Percentiles rank a stretch among this genome's conserved stretches.
Evolutionary conservation across 2,113 vertebrate species (phyloP).

Genomic region (Gobiocypris rarus): DNA sequence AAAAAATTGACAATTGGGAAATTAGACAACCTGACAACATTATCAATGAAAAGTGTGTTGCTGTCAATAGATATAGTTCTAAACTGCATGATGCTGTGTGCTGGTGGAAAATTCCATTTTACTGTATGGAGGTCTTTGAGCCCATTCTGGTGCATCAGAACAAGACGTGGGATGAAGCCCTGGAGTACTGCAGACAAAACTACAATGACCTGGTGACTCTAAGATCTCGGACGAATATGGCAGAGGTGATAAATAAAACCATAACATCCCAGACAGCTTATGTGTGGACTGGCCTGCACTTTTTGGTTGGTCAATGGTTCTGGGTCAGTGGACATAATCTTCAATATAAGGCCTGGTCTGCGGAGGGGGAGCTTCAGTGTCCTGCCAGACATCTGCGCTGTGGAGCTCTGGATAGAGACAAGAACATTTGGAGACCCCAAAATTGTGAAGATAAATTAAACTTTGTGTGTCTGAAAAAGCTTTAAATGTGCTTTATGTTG

Average conservation of each 20-base stretch:
- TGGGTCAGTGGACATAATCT: conserved; percentile 3
- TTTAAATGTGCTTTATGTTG: not conserved
- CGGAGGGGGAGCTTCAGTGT: not conserved
- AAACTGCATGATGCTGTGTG: not conserved
- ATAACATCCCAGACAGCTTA: not conserved
- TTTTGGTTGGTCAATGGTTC: conserved; percentile 4
- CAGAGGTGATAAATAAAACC: not conserved
- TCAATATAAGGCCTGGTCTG: conserved; percentile 16
- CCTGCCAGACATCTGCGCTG: not conserved
- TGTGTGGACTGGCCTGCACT: conserved; percentile 33
- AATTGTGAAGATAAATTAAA: not conserved
- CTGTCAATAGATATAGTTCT: accelerated
- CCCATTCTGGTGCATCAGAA: not conserved
- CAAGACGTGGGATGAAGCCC: conserved; percentile 4
- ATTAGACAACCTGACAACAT: accelerated
- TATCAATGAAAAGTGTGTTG: not conserved
- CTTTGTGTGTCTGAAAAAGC: conserved; percentile 10
- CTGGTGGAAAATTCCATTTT: not conserved
- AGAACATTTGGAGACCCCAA: not conserved
- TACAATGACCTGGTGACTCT: conserved; percentile 24
- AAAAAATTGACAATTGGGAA: not conserved
- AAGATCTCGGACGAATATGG: not conserved
- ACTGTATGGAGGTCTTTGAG: not conserved
- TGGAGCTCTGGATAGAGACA: not conserved
- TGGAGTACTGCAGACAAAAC: conserved; percentile 8